Conservation (phyloP, 2,113 vertebrate species). For the Rhynchomys soricoides region DNA sequence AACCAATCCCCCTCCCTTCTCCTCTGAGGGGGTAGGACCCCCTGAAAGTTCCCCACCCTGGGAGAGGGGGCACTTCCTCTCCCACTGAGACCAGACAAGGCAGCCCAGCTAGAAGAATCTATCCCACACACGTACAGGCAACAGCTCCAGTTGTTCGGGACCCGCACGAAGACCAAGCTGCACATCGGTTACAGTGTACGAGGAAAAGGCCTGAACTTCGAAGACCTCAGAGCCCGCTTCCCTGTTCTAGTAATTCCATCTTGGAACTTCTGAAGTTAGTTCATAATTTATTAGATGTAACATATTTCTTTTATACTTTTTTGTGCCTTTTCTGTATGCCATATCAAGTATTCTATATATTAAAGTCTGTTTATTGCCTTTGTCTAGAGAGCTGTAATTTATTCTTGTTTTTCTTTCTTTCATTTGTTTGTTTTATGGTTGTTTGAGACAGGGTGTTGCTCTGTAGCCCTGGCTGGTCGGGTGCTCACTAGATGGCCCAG, state of each 20-base stretch:
- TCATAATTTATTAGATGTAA: conserved; percentile 39
- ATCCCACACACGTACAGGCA: too few species aligned
- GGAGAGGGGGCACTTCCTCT: too few species aligned
- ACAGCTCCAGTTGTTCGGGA: too few species aligned
- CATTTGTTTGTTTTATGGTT: neutral
- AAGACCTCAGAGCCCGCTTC: neutral
- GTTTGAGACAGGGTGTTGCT: neutral
- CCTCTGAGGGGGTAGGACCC: too few species aligned
- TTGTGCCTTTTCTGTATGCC: neutral
- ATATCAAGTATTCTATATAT: conserved; percentile 1
- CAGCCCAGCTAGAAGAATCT: too few species aligned
- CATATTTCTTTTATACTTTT: neutral
- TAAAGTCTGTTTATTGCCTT: neutral
- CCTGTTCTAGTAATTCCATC: neutral
- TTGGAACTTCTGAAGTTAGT: neutral
- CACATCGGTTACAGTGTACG: too few species aligned
- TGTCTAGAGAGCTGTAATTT: neutral
- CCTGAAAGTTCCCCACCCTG: too few species aligned
- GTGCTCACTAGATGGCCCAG: neutral
- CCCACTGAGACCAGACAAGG: too few species aligned
- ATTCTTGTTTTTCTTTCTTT: neutral
- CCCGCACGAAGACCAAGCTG: too few species aligned
- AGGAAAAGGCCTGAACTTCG: too few species aligned
- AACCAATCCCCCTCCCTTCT: too few species aligned
- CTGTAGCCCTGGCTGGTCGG: too few species aligned